Conservation (phyloP, 2,888 invertebrate species). For the Acanthosoma haemorrhoidale region DNA sequence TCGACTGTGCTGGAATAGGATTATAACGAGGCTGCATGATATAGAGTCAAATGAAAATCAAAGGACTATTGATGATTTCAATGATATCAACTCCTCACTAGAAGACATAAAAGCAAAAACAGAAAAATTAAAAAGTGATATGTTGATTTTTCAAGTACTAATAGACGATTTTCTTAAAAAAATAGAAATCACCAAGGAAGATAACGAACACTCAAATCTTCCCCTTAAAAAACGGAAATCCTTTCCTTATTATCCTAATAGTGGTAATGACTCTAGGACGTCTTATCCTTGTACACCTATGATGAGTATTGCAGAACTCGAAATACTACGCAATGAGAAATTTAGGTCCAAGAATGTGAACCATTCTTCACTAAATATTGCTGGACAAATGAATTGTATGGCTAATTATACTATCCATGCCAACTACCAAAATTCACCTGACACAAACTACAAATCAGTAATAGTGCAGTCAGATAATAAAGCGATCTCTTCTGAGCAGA, state of each 20-base stretch:
- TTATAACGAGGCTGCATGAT: neutral
- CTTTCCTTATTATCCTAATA: neutral
- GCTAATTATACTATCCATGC: neutral
- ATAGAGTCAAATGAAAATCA: neutral
- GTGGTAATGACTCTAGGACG: neutral
- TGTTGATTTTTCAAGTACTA: neutral
- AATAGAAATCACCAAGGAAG: conserved; percentile 5
- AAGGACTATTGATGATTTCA: neutral
- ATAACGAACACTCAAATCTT: conserved; percentile 20
- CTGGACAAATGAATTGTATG: neutral
- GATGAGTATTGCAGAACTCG: conserved; percentile 34
- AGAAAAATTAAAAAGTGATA: neutral
- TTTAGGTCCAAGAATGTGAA: neutral
- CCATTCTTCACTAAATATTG: neutral
- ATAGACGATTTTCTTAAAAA: conserved; percentile 1
- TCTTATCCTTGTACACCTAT: conserved; percentile 36
- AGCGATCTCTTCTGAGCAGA: neutral
- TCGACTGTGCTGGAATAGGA: neutral
- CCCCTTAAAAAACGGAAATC: conserved; percentile 28
- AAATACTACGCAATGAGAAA: neutral
- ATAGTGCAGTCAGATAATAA: conserved; percentile 11
- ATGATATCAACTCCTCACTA: neutral
- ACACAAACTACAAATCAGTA: neutral
- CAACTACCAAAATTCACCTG: neutral
- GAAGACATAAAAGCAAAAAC: neutral